Evolutionary conservation across 2,797 vertebrate genomes (phyloP).

Genomic region (Molothrus aeneus): DNA sequence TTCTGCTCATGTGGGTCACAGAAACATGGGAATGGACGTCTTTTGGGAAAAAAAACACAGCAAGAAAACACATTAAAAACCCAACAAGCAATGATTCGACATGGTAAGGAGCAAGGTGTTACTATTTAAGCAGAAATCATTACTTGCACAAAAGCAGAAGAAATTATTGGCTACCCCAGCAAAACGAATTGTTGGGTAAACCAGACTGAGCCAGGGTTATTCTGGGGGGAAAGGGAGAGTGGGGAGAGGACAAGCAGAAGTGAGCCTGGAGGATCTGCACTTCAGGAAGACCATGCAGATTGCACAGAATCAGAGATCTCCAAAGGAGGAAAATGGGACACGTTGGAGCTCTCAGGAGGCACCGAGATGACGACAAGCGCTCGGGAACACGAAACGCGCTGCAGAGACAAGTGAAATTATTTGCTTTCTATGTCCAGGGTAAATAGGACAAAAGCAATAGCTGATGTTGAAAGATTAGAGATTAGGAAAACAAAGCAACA

Average conservation of each 20-base stretch:
- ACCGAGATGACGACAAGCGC: fast-evolving
- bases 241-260: background rate
- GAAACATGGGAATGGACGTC: background rate
- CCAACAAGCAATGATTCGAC: background rate
- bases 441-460: background rate
- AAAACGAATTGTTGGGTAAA: background rate
- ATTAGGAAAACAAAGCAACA: background rate
- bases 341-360: background rate
- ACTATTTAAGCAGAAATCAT: background rate
- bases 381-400: background rate
- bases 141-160: background rate
- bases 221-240: background rate
- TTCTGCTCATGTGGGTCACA: fast-evolving
- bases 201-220: background rate
- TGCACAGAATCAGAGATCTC: background rate
- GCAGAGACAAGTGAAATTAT: background rate
- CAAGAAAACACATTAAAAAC: background rate
- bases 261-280: background rate
- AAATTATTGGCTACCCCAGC: background rate
- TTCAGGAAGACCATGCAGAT: background rate
- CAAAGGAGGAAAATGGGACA: background rate
- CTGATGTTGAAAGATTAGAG: conserved; percentile 2
- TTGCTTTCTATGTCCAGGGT: background rate
- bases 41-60: fast-evolving
- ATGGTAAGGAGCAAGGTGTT: background rate